Conservation (phyloP, 2,797 vertebrate genomes). For the Poeciliopsis presidionis region DNA sequence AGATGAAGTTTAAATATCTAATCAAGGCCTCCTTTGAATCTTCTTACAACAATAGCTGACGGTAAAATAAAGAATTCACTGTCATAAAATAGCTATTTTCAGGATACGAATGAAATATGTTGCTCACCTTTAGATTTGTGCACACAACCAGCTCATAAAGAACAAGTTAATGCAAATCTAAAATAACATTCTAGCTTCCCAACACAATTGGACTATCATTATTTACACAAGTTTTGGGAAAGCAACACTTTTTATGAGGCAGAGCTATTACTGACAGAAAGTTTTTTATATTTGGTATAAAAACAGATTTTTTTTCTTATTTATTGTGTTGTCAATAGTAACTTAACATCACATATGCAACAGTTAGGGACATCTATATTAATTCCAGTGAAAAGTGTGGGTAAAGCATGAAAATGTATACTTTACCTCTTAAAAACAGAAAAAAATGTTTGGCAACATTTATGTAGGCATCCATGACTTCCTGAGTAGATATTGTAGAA, state of each 20-base stretch:
- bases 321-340: neutral
- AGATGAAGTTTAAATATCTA: conserved; percentile 2
- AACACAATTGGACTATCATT: neutral
- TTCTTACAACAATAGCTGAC: conserved; percentile 4
- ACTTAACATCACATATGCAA: neutral
- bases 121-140: neutral
- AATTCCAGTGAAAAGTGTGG: neutral
- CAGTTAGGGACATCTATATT: neutral
- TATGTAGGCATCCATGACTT: neutral
- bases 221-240: neutral
- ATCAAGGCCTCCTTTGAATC: neutral
- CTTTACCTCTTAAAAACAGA: neutral
- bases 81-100: conserved; percentile 2
- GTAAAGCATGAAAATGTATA: neutral
- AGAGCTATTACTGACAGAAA: neutral
- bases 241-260: neutral
- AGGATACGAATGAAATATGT: neutral
- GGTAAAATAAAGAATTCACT: neutral
- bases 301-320: neutral
- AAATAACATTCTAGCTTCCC: neutral
- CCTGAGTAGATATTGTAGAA: neutral
- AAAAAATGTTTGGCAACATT: neutral
- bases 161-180: neutral
- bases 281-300: neutral
- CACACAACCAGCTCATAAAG: neutral